A percentile compares a stretch with the other conserved stretches of the same genome.
Conservation (phyloP, 2,888 invertebrate species). For the Leuctra nigra region DNA sequence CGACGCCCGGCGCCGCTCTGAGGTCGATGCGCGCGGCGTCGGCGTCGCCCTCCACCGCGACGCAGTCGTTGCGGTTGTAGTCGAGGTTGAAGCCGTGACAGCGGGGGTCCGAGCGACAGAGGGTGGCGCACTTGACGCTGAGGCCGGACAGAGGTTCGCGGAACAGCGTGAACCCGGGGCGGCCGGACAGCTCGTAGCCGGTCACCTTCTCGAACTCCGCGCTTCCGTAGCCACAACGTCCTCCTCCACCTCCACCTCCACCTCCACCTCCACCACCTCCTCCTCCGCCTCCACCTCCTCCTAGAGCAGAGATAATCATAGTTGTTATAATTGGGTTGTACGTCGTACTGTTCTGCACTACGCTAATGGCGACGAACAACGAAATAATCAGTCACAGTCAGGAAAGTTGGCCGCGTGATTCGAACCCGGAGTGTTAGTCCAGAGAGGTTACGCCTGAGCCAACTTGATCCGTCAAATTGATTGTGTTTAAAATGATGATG, state of each 20-base stretch:
- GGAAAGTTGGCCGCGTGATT: too few species aligned
- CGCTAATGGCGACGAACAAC: too few species aligned
- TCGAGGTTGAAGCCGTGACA: constrained; percentile 41
- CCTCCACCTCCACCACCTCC: constrained; percentile 8
- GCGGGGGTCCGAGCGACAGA: constrained; percentile 37
- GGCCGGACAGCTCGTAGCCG: constrained; percentile 36
- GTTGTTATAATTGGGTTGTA: too few species aligned
- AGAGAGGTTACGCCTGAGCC: too few species aligned
- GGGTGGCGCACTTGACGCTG: constrained; percentile 37
- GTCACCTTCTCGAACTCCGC: constrained; percentile 39
- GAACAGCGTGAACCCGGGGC: constrained; percentile 34
- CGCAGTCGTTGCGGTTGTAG: constrained; percentile 40
- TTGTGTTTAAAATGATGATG: too few species aligned
- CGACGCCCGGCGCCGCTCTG: constrained; percentile 36
- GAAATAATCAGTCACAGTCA: too few species aligned
- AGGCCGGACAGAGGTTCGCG: constrained; percentile 38
- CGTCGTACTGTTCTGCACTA: too few species aligned
- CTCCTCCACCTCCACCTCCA: constrained; percentile 29
- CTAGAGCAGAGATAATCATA: too few species aligned
- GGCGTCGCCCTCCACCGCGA: constrained; percentile 35
- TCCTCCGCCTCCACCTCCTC: constrained; percentile 29
- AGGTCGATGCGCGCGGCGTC: constrained; percentile 36
- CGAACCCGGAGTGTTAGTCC: too few species aligned
- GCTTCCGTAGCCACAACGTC: constrained; percentile 35
- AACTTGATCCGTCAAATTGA: too few species aligned